Base-by-base conservation (phyloP, 2,113 vertebrate genomes). In the Anguilla japonica region DNA sequence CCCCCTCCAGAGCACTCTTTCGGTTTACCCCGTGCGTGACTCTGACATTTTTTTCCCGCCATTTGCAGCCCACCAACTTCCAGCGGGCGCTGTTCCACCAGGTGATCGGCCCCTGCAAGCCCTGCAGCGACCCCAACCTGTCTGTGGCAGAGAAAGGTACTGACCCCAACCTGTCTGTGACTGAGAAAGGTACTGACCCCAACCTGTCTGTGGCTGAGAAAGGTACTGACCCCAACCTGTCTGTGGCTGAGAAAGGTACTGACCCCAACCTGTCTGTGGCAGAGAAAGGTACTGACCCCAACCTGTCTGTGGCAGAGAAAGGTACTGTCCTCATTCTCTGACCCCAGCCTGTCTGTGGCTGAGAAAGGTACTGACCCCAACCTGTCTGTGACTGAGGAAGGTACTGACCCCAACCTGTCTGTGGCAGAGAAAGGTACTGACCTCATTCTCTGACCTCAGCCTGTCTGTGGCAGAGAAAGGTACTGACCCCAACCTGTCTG, bases 401-500 rank as follows among this genome's bases (percentile, higher is more conserved):
- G 34, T 34, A 34, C 34, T 34, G 34, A 34, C 34, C 34, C 34
- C 34, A 34, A 34, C 34, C 34, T 34, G 34, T 34, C 34, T 34
- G 34, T 34, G 34, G 34, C 34, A 34, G 34, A 34, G 34, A 34
- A 34, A 34, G 34, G 34, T 34, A 34, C 34, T 34, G 34, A 34
- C 34, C 98, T 98, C 85, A 99, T n/a, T n/a, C n/a, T n/a, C 34
- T 34, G 34, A 34, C 34, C 98, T 98, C 85, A 99, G 99, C 93
- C 96, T 99, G 14, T 99, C 98, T 46, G 97, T 99, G 89, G 97
- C 96, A 85, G 98, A 99, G 93, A 99, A 99, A 97, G 98, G 98
- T 99, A 89, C 43, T 6, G 43, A 34, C 34, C 34, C 34, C 34
- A 16, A 50, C 29, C 18, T 11, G 39, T 16, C 8, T 43, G 8